Conservation (phyloP, 2,113 vertebrate species). For the Hyperoodon ampullatus region DNA sequence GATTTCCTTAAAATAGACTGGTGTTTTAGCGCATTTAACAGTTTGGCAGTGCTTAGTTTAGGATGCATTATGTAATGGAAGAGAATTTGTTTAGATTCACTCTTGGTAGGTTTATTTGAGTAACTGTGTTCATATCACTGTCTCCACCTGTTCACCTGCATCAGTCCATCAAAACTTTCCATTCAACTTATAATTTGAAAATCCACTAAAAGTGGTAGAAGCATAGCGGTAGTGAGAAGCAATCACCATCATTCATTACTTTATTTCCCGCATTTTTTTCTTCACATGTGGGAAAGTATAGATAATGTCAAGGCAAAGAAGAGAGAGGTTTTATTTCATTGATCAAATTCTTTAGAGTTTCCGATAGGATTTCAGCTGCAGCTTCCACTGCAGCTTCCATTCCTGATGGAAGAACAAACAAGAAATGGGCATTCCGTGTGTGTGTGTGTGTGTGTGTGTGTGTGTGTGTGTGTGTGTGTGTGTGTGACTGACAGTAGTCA, state of each 20-base stretch:
- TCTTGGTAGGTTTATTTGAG: background rate
- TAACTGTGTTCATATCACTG: background rate
- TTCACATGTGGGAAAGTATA: background rate
- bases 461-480: background rate
- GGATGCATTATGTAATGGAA: background rate
- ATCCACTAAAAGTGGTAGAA: background rate
- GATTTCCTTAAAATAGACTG: background rate
- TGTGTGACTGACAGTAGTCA: background rate
- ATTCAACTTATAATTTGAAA: slow-evolving; percentile 3
- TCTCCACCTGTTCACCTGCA: background rate
- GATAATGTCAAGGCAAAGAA: background rate
- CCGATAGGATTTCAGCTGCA: background rate
- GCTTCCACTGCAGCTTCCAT: background rate
- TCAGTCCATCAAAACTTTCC: background rate
- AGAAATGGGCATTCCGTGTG: background rate
- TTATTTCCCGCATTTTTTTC: background rate
- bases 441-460: background rate
- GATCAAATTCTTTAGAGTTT: background rate
- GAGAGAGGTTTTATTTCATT: background rate
- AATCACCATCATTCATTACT: background rate
- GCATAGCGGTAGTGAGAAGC: background rate
- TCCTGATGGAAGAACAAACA: background rate
- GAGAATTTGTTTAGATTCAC: background rate
- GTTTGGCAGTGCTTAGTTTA: background rate
- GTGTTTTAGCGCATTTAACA: background rate